Conservation (phyloP, 1,140 invertebrate genomes). For the Capitella teleta region DNA sequence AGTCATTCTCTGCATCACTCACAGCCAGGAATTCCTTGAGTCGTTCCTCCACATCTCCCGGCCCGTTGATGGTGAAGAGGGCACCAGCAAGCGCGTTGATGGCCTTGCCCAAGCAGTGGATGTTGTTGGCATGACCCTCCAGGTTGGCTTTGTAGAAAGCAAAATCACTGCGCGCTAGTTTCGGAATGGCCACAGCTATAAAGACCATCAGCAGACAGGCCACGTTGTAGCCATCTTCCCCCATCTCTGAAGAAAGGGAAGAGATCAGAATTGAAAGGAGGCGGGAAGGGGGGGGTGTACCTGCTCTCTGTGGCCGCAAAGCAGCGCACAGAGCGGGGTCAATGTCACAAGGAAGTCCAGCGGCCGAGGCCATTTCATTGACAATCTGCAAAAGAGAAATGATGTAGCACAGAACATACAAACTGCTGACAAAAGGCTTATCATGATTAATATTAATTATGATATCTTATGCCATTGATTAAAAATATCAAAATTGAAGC, state of each 20-base stretch:
- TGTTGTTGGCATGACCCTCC: conserved; percentile 92
- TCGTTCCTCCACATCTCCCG: conserved; percentile 89
- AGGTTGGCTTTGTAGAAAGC: conserved; percentile 62
- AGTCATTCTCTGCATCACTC: conserved; percentile 28
- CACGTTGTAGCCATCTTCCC: conserved; percentile 85
- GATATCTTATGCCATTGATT: no score
- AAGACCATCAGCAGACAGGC: conserved; percentile 97
- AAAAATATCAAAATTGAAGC: no score
- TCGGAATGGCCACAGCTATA: conserved; percentile 93
- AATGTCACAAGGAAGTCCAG: conserved; percentile 81
- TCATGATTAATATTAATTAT: no score
- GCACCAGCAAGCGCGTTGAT: conserved; percentile 94
- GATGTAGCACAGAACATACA: no score
- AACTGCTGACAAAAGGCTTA: no score
- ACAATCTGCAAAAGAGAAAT: conserved; percentile 65
- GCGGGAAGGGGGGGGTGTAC: conserved; percentile 20
- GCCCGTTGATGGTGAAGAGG: conserved; percentile 86
- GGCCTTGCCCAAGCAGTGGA: conserved; percentile 83
- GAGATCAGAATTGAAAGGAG: not conserved
- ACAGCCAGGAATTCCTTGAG: conserved; percentile 96
- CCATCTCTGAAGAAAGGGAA: conserved; percentile 19
- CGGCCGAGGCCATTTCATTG: conserved; percentile 92
- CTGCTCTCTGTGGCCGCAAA: conserved; percentile 70
- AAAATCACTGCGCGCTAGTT: conserved; percentile 82
- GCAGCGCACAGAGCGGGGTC: conserved; percentile 87